Percentiles rank a stretch among this genome's conserved stretches.
phyloP scores from a whole-genome alignment of 2,888 invertebrate genomes.

The Dryomyza anilis region DNA sequence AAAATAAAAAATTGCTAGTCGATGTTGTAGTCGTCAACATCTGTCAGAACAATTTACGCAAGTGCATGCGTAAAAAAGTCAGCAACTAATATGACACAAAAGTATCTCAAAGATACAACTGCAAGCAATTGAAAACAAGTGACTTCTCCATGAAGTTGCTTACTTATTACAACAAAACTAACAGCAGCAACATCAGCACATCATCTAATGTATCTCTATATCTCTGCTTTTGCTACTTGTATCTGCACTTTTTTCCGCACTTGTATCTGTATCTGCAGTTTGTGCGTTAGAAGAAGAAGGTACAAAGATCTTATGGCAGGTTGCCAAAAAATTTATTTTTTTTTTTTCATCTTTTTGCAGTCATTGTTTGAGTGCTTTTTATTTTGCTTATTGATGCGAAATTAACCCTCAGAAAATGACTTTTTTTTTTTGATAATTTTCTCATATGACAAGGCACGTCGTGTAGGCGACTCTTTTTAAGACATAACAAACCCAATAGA shows the following conservation, averaged over 20 bases:
- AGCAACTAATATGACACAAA: not conserved
- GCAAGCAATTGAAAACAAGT: not conserved
- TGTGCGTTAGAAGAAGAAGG: slow-evolving; percentile 2
- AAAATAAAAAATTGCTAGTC: slow-evolving; percentile 3
- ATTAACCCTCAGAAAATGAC: slow-evolving; percentile 34
- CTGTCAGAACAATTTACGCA: slow-evolving; percentile 26
- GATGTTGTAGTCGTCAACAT: slow-evolving; percentile 29
- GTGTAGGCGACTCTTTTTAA: not conserved
- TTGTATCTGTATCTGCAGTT: slow-evolving; percentile 14
- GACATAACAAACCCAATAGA: no score
- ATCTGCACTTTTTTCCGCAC: not conserved
- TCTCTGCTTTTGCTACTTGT: no score
- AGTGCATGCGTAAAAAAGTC: slow-evolving; percentile 5
- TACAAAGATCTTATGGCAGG: slow-evolving; percentile 6
- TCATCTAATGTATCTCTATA: no score
- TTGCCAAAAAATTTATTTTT: slow-evolving; percentile 15
- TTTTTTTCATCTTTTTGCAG: not conserved
- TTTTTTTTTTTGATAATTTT: no score
- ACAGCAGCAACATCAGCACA: slow-evolving; percentile 1
- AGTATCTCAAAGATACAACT: not conserved
- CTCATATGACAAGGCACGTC: not conserved
- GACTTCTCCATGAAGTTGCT: not conserved
- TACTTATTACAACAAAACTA: not conserved
- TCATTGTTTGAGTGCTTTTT: not conserved
- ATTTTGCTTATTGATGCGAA: slow-evolving; percentile 39